A percentile compares a stretch with the other conserved stretches of the same genome.
phyloP scores from a whole-genome alignment of 92 coral and sea anemone species.

The Parazoanthus swiftii region DNA sequence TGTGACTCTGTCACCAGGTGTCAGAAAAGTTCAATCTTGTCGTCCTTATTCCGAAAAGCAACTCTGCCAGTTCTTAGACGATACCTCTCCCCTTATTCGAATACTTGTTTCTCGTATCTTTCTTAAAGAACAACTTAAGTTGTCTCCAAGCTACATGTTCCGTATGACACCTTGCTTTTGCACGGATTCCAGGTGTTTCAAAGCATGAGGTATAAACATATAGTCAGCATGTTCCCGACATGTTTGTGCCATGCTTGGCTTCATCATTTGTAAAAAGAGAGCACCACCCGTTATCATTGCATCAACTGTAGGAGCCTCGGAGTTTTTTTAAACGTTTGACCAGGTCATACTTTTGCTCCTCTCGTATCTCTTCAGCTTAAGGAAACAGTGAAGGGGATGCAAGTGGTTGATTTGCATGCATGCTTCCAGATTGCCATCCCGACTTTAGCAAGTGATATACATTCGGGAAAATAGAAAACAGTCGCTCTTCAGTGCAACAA shows the following conservation, averaged over 20 bases:
- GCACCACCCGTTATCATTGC: slow-evolving; percentile 40
- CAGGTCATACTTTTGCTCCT: too few relatives aligned
- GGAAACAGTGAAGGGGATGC: neutral
- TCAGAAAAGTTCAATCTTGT: slow-evolving; percentile 32
- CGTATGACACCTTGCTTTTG: slow-evolving; percentile 47
- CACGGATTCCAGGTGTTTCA: slow-evolving; percentile 37
- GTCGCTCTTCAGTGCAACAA: slow-evolving; percentile 56
- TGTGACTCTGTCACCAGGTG: slow-evolving; percentile 10
- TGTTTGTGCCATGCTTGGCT: slow-evolving; percentile 12
- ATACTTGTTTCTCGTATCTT: slow-evolving; percentile 43
- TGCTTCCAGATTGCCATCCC: slow-evolving; percentile 47
- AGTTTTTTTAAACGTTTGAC: too few relatives aligned
- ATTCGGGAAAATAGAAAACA: slow-evolving; percentile 61
- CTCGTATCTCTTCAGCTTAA: too few relatives aligned
- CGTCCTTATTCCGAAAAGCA: neutral
- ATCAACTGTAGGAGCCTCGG: slow-evolving; percentile 41
- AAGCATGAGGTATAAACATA: slow-evolving; percentile 45
- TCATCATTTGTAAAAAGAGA: slow-evolving; percentile 50
- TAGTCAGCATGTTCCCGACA: slow-evolving; percentile 36
- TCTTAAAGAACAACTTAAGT: slow-evolving; percentile 41
- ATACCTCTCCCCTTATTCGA: slow-evolving; percentile 24
- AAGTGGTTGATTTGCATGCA: slow-evolving; percentile 52
- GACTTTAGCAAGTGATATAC: slow-evolving; percentile 57
- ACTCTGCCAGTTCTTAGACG: slow-evolving; percentile 37
- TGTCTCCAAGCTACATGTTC: slow-evolving; percentile 49